Base-by-base conservation (phyloP, 2,797 vertebrate species). In the Kryptopterus vitreolus region DNA sequence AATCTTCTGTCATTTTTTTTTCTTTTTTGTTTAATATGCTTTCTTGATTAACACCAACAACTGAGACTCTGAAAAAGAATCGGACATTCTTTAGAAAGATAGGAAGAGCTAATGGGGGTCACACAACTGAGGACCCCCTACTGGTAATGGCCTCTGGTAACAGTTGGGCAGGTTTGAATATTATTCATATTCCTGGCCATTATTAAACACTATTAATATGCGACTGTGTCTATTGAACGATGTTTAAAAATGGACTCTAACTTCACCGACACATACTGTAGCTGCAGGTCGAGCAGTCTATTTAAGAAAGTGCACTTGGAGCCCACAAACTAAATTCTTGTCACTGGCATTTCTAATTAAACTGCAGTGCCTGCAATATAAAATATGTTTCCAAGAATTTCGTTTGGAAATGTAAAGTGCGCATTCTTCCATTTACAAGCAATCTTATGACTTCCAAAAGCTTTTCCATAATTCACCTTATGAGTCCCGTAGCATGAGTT, bases 341-440 rank as follows among this genome's bases (percentile, higher is more conserved):
- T 9, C 46, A 50, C 24, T 70, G 43, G 66, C 46, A 70, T 50
- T 70, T 48, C 66, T 48, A 48, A 69, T 48, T 70, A 18, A 68
- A 68, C n/a, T 46, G n/a, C 13, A 68, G 65, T 68, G n/a, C 10
- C 38, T 68, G 38, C 38, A 24, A 46, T 68, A 68, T 68, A 68
- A 46, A 24, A 15, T 24, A 26, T 26, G 13, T 16, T n/a, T 16
- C 38, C 65, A 68, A 38, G 24, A 69, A 8, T 69, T 26, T 31
- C 11, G 24, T 20, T 50, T 16, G 10, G 46, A 50, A n/a, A 31
- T 20, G 0, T 31, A 50, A 70, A 70, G 16, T 70, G 24, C 29
- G 24, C 15, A 31, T 70, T 70, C 68, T 50, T 50, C 26, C 68
- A 50, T 70, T 52, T 52, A 29, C 46, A 70, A 52, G 68, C 10